Evolutionary conservation across 2,888 invertebrate genomes (phyloP), one percentile per base, ranked within the genome.

Genomic region (Troides oblongomaculatus): DNA sequence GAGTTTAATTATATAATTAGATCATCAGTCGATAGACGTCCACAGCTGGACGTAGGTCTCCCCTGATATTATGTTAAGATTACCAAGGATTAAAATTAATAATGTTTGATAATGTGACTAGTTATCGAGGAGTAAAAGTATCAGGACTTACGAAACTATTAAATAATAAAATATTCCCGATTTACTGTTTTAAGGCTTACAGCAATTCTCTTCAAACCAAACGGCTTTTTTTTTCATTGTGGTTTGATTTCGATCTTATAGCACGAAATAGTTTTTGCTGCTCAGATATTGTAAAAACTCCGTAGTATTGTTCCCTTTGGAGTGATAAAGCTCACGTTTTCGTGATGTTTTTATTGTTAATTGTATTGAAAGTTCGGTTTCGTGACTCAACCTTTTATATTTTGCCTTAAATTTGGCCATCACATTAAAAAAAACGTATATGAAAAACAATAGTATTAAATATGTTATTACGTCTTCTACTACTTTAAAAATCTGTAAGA

Each of bases 251-350:
- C n/a, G 18, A n/a, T 53, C n/a, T 53, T 53, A 53, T n/a, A 53
- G 53, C n/a, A 53, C 18, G n/a, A 18, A 53, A n/a, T n/a, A 53
- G n/a, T 18, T 25, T 36, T 62, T 62, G 46, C 50, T 62, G 25
- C 23, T 43, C 25, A 17, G 46, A 23, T 62, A n/a, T 53, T 53
- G 18, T 53, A 53, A 53, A 53, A 53, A 53, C 18, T 53, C 53
- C 53, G n/a, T 8, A n/a, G 7, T n/a, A 53, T 70, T 70, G 70
- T 66, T 66, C 66, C 53, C 36, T 59, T 39, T 18, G 43, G 39
- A 18, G 57, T 62, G 63, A 64, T 70, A 63, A 66, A 70, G 63
- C 70, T 70, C 70, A 70, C 70, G 70, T 63, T 66, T 66, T 56
- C 58, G 53, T 39, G 59, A 66, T 53, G 66, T 70, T 70, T 70